Evolutionary conservation across 2,797 vertebrate genomes (phyloP).

Genomic region (Pachyuromys duprasi): DNA sequence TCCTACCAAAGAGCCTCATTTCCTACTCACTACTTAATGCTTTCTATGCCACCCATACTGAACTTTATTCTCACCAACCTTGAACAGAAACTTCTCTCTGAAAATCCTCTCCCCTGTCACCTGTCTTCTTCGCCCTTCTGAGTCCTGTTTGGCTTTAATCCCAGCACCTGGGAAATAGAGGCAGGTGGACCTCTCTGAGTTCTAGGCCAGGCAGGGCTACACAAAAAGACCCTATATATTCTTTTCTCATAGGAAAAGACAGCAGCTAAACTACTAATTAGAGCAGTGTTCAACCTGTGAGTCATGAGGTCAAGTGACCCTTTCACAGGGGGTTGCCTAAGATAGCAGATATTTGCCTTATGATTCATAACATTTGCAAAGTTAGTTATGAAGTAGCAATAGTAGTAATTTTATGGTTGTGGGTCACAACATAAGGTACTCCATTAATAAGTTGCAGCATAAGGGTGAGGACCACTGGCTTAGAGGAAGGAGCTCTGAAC

Average conservation of each 20-base stretch:
- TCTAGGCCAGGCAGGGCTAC: not conserved
- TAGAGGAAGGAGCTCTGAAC: not conserved
- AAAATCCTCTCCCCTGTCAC: not conserved
- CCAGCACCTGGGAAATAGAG: not conserved
- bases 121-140: conserved; percentile 26
- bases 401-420: not conserved
- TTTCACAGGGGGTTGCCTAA: not conserved
- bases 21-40: not conserved
- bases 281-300: not conserved
- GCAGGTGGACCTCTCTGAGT: not conserved
- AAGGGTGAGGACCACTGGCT: not conserved
- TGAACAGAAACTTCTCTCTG: not conserved
- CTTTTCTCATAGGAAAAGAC: not conserved
- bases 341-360: not conserved
- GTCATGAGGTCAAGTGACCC: not conserved
- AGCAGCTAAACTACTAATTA: conserved; percentile 21
- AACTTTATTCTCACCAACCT: not conserved
- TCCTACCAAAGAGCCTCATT: not conserved
- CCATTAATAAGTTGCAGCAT: not conserved
- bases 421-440: not conserved
- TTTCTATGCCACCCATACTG: not conserved
- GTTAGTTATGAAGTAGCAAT: not conserved
- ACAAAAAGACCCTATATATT: not conserved
- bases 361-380: not conserved
- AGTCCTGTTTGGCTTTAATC: not conserved